phyloP scores from a whole-genome alignment of 1,140 invertebrate genomes.

The Nasonia vitripennis region DNA sequence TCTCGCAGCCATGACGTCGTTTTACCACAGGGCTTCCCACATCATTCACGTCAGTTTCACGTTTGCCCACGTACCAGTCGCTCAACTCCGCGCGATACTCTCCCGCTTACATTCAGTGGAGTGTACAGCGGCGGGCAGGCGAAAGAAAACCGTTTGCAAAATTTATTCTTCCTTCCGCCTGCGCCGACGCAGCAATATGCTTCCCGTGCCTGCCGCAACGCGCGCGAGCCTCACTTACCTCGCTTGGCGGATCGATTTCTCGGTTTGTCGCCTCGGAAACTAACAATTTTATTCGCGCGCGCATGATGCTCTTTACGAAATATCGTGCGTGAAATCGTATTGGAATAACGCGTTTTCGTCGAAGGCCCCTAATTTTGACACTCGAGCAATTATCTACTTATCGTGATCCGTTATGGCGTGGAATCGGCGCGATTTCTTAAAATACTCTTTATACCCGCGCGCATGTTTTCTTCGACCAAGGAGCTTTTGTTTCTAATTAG shows the following conservation, averaged over 20 bases:
- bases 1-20: background rate
- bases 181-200: background rate
- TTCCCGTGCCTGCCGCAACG: no score
- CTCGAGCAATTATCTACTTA: no score
- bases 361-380: no score
- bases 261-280: conserved; percentile 10
- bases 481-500: conserved; percentile 26
- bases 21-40: background rate
- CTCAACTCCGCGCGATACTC: background rate
- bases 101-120: background rate
- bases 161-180: background rate
- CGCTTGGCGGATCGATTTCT: background rate
- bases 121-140: background rate
- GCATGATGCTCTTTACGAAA: background rate
- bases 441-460: background rate
- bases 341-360: no score
- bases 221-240: background rate
- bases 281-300: background rate
- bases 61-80: conserved; percentile 25
- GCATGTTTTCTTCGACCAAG: background rate
- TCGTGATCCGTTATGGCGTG: no score
- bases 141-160: background rate
- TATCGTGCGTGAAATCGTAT: no score
- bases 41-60: background rate
- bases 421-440: background rate